Evolutionary conservation across 1,140 invertebrate genomes (phyloP).

Genomic region (Ostrea edulis): DNA sequence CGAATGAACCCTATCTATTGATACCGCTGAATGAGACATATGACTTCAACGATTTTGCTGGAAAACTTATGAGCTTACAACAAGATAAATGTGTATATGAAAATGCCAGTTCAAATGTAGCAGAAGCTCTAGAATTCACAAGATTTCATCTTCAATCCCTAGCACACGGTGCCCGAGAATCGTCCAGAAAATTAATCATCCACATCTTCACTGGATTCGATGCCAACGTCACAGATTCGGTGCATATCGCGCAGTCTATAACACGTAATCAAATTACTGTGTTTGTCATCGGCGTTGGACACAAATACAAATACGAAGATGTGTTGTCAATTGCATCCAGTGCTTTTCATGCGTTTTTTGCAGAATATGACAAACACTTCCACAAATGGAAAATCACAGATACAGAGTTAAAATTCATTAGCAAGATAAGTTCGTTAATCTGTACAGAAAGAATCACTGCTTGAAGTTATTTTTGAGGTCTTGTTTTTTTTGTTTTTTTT

Average conservation of each 20-base stretch:
- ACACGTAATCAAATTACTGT: not conserved
- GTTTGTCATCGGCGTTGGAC: not conserved
- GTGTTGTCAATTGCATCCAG: not conserved
- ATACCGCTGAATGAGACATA: conserved; percentile 18
- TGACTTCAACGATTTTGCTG: not conserved
- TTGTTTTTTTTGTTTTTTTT: no score
- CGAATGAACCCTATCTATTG: not conserved
- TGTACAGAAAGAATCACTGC: not conserved
- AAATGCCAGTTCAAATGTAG: not conserved
- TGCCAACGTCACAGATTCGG: not conserved
- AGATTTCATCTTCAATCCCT: not conserved
- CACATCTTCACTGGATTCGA: conserved; percentile 9
- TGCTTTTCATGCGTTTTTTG: conserved; percentile 14
- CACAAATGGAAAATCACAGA: not conserved
- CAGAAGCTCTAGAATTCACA: conserved; percentile 2
- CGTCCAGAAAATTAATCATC: not conserved
- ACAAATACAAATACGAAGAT: not conserved
- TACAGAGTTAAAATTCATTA: not conserved
- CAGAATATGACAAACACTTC: not conserved
- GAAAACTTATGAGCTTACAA: not conserved
- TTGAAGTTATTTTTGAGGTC: not conserved
- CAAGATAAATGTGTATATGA: not conserved
- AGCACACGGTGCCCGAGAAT: not conserved
- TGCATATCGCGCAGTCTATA: not conserved
- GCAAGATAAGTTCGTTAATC: not conserved